A percentile compares a stretch with the other conserved stretches of the same genome.
These are phyloP conservation scores for Buphagus erythrorhynchus DNA, from an alignment of 2,797 vertebrate genomes.

Conservation along the genomic window DNA sequence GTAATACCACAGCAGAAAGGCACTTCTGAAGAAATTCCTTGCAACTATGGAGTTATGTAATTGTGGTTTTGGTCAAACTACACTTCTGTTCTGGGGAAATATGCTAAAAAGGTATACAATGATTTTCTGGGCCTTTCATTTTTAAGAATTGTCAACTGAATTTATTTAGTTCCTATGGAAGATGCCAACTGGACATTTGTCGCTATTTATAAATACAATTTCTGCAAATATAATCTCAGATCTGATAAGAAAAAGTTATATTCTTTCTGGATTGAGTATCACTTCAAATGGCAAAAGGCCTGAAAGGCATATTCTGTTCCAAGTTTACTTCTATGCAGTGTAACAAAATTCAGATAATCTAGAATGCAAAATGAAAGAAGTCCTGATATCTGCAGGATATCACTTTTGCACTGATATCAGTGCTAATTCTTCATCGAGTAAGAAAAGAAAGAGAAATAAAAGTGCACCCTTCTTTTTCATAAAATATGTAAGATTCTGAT, in stretches of 20 bases:
- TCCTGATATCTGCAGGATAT: background rate
- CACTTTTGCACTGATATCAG: background rate
- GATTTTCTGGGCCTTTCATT: background rate
- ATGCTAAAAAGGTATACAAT: background rate
- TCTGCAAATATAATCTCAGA: background rate
- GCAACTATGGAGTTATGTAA: background rate
- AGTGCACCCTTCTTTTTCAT: background rate
- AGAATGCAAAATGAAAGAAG: background rate
- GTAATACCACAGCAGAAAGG: background rate
- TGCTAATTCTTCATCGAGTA: background rate
- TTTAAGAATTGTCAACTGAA: background rate
- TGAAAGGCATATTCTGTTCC: background rate
- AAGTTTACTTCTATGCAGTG: background rate
- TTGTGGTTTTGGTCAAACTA: background rate
- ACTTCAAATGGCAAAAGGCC: background rate
- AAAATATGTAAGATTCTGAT: background rate
- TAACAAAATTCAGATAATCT: background rate
- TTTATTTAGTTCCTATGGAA: background rate
- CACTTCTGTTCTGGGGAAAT: background rate
- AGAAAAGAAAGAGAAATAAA: background rate
- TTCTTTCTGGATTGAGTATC: background rate
- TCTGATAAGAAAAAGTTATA: background rate
- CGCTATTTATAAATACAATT: background rate
- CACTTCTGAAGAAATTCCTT: background rate
- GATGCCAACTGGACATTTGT: background rate